A percentile compares a stretch with the other conserved stretches of the same genome.
These are phyloP conservation scores for Cheilosia pagana DNA, from an alignment of 2,888 invertebrate genomes.

Conservation along the genomic window DNA sequence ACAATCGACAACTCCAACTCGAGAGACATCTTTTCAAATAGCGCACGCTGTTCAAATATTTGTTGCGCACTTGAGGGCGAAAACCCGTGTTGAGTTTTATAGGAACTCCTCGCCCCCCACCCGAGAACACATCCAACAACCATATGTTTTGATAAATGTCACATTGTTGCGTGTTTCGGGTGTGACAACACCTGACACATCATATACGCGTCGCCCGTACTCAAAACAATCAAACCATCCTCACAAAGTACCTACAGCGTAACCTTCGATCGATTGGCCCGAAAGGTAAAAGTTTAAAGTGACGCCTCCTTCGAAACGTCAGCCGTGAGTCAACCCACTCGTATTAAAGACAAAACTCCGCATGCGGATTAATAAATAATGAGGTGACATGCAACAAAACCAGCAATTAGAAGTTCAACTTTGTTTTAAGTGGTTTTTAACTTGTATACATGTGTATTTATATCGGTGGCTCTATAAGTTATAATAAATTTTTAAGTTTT, in stretches of 20 bases:
- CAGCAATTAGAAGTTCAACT: slow-evolving; percentile 59
- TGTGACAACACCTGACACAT: neutral
- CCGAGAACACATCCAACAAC: no score
- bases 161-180: slow-evolving; percentile 9
- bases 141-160: slow-evolving; percentile 1
- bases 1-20: neutral
- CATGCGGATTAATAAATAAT: slow-evolving; percentile 64
- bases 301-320: slow-evolving; percentile 2
- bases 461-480: slow-evolving; percentile 13
- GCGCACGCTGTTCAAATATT: slow-evolving; percentile 50
- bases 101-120: neutral
- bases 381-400: slow-evolving; percentile 63
- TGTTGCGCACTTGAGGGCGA: slow-evolving; percentile 40
- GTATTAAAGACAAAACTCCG: slow-evolving; percentile 20
- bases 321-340: slow-evolving; percentile 6
- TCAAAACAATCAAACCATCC: slow-evolving; percentile 29
- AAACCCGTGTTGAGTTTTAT: slow-evolving; percentile 29
- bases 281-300: neutral
- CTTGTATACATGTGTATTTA: slow-evolving; percentile 2
- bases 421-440: slow-evolving; percentile 34
- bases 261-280: slow-evolving; percentile 45
- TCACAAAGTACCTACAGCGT: neutral
- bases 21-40: slow-evolving; percentile 39
- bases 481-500: slow-evolving; percentile 25
- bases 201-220: neutral